Evolutionary conservation across 2,797 vertebrate species (phyloP).

Genomic region (Scarus forsteni): DNA sequence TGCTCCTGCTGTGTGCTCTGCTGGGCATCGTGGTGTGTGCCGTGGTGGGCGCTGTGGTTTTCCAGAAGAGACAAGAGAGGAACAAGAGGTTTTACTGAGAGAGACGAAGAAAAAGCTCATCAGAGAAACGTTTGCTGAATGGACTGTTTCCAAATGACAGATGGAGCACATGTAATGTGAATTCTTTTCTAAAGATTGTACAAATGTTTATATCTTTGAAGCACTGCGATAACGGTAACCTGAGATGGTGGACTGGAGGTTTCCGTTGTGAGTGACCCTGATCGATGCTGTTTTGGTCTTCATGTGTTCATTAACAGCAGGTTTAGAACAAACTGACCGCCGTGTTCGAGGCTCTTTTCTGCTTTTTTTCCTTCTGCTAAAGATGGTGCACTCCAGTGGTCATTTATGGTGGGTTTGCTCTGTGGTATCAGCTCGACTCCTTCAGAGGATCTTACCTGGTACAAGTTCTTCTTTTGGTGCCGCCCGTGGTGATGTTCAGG

Average conservation of each 20-base stretch:
- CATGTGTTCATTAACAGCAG: conserved; percentile 16
- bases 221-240: conserved; percentile 49
- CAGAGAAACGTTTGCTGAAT: conserved; percentile 19
- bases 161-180: conserved; percentile 77
- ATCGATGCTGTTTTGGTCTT: conserved; percentile 30
- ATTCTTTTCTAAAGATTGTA: conserved; percentile 77
- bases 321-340: conserved; percentile 7
- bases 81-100: conserved; percentile 98
- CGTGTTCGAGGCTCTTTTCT: neutral
- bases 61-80: conserved; percentile 97
- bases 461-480: too few species aligned
- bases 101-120: neutral
- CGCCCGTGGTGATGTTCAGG: too few species aligned
- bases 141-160: conserved; percentile 55
- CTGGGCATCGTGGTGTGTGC: conserved; percentile 96
- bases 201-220: conserved; percentile 76
- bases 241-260: conserved; percentile 7
- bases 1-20: conserved; percentile 93
- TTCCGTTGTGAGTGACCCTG: conserved; percentile 4
- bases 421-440: too few species aligned
- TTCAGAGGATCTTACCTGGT: too few species aligned
- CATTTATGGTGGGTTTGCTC: neutral
- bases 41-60: conserved; percentile 96
- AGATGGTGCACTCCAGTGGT: neutral
- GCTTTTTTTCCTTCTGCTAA: conserved; percentile 1